A percentile compares a stretch with the other conserved stretches of the same genome.
These are phyloP conservation scores for Acanthacorydalis orientalis DNA, from an alignment of 2,888 invertebrate species.

Conservation along the genomic window DNA sequence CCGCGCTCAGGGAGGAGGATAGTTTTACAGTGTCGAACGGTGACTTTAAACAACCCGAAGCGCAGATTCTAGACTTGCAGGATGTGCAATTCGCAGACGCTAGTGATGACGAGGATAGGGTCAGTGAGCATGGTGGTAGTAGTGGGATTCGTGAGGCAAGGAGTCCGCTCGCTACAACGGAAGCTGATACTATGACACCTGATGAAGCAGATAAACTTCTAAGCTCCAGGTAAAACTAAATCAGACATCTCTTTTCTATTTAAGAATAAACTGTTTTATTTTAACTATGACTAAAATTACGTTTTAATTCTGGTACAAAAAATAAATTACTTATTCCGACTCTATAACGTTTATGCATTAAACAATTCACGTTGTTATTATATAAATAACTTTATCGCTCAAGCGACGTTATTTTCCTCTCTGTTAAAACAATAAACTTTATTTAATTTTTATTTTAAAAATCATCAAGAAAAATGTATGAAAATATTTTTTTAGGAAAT, in stretches of 20 bases:
- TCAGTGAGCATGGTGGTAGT: conserved; percentile 8
- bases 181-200: conserved; percentile 54
- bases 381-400: no score
- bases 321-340: no score
- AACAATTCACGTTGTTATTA: no score
- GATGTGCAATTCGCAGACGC: conserved; percentile 40
- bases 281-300: conserved; percentile 7
- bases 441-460: no score
- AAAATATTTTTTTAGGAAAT: no score
- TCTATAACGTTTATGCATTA: no score
- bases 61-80: conserved; percentile 35
- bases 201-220: conserved; percentile 77
- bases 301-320: not conserved
- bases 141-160: conserved; percentile 18
- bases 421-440: no score
- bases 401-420: no score
- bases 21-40: not conserved
- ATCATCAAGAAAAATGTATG: no score
- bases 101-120: conserved; percentile 29
- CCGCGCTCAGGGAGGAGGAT: conserved; percentile 5
- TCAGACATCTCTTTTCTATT: conserved; percentile 11
- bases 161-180: conserved; percentile 21
- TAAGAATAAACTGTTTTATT: conserved; percentile 7
- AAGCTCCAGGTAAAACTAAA: conserved; percentile 50
- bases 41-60: conserved; percentile 25